A percentile compares a stretch with the other conserved stretches of the same genome.
Conservation (phyloP, 1,140 invertebrate species). For the Spodoptera litura region DNA sequence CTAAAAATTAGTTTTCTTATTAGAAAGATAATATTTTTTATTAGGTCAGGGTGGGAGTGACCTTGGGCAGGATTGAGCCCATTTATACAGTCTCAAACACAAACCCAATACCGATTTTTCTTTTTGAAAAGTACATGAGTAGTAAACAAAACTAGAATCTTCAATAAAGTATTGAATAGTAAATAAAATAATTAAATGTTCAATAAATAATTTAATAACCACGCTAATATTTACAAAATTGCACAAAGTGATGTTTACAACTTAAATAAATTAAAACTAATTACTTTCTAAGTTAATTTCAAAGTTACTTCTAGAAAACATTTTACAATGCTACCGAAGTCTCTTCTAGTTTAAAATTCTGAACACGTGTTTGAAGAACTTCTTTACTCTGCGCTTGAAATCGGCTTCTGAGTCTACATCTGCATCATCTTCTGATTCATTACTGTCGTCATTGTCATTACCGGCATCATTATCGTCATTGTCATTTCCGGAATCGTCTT, state of each 20-base stretch:
- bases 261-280: slow-evolving; percentile 66
- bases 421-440: background rate
- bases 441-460: background rate
- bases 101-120: no score
- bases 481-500: background rate
- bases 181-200: background rate
- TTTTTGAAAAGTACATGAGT: no score
- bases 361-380: slow-evolving; percentile 65
- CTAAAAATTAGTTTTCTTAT: no score
- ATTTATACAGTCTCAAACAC: no score
- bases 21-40: no score
- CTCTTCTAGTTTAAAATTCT: slow-evolving; percentile 60
- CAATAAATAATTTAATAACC: slow-evolving; percentile 40
- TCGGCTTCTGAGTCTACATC: slow-evolving; percentile 1
- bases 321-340: slow-evolving; percentile 69
- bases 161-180: no score
- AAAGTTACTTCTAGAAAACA: slow-evolving; percentile 65
- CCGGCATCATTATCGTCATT: background rate
- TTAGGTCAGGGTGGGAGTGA: no score
- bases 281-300: slow-evolving; percentile 58
- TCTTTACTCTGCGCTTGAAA: slow-evolving; percentile 19
- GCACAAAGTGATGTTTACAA: slow-evolving; percentile 78
- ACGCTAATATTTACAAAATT: slow-evolving; percentile 81
- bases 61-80: no score
- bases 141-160: no score